Percentiles rank a stretch among this genome's conserved stretches.
Evolutionary conservation across 2,888 invertebrate genomes (phyloP).

Genomic region (Beris morrisii): DNA sequence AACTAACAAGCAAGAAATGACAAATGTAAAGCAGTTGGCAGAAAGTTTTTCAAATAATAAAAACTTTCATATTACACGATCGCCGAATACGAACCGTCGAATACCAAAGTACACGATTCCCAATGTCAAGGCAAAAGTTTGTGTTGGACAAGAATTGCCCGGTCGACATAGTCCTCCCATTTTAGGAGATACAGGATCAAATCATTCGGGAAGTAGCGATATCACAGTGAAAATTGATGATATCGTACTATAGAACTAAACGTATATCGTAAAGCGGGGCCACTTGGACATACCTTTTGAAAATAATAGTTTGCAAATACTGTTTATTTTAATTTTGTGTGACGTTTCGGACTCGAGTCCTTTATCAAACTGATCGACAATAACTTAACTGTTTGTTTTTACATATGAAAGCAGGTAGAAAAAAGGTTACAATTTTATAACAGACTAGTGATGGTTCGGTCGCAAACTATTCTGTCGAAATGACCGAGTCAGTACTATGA

Average conservation of each 20-base stretch:
- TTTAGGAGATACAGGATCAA: slow-evolving; percentile 48
- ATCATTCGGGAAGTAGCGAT: slow-evolving; percentile 56
- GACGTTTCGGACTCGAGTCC: no score
- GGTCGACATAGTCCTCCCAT: slow-evolving; percentile 44
- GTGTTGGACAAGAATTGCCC: slow-evolving; percentile 41
- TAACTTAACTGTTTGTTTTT: no score
- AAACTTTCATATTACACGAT: slow-evolving; percentile 43
- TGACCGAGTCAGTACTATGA: no score
- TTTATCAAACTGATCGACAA: no score
- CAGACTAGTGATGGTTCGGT: no score
- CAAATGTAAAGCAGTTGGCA: slow-evolving; percentile 49
- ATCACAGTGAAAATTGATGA: slow-evolving; percentile 56
- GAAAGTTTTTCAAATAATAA: slow-evolving; percentile 50
- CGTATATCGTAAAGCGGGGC: no score
- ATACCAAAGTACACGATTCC: slow-evolving; percentile 44
- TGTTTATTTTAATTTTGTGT: no score
- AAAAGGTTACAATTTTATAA: no score
- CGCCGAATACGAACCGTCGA: slow-evolving; percentile 40
- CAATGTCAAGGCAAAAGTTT: slow-evolving; percentile 27
- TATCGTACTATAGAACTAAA: slow-evolving; percentile 40
- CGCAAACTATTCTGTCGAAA: no score
- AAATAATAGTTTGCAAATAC: no score
- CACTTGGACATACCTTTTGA: no score
- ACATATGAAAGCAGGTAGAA: no score
- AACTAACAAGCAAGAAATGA: slow-evolving; percentile 36